Evolutionary conservation across 2,888 invertebrate species (phyloP).

Genomic region (Caenorhabditis sp.): DNA sequence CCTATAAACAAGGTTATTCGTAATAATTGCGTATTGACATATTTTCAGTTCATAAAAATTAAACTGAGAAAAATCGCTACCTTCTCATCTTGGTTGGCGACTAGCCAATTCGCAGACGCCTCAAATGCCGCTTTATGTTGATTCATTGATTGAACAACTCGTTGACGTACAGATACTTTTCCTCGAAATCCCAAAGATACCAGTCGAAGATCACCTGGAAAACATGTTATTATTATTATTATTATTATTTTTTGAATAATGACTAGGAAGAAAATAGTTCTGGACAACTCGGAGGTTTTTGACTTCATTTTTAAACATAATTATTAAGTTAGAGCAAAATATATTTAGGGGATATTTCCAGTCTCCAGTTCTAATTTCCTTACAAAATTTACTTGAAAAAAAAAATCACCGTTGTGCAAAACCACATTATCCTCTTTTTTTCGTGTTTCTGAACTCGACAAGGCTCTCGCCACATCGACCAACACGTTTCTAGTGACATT

Average conservation of each 20-base stretch:
- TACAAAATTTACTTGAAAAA: no score
- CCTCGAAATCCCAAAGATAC: conserved; percentile 57
- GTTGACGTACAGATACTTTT: conserved; percentile 69
- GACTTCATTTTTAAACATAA: no score
- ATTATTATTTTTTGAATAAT: no score
- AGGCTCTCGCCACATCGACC: conserved; percentile 58
- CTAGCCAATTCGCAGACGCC: conserved; percentile 91
- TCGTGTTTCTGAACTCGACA: conserved; percentile 42
- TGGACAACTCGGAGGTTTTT: no score
- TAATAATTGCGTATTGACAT: no score
- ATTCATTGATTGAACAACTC: conserved; percentile 82
- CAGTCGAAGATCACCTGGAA: conserved; percentile 32
- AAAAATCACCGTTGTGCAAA: conserved; percentile 31
- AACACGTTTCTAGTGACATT: conserved; percentile 54
- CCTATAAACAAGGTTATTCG: no score
- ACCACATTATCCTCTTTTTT: conserved; percentile 47
- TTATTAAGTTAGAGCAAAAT: no score
- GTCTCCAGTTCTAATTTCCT: no score
- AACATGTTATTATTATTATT: no score
- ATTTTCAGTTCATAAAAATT: no score
- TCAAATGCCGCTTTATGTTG: conserved; percentile 91
- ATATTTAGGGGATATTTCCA: no score
- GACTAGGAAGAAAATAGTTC: no score
- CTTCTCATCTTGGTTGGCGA: conserved; percentile 80
- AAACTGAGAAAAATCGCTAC: neutral